Percentiles rank a stretch among this genome's conserved stretches.
phyloP scores from a whole-genome alignment of 2,888 invertebrate species.

The Phaedon cochleariae region DNA sequence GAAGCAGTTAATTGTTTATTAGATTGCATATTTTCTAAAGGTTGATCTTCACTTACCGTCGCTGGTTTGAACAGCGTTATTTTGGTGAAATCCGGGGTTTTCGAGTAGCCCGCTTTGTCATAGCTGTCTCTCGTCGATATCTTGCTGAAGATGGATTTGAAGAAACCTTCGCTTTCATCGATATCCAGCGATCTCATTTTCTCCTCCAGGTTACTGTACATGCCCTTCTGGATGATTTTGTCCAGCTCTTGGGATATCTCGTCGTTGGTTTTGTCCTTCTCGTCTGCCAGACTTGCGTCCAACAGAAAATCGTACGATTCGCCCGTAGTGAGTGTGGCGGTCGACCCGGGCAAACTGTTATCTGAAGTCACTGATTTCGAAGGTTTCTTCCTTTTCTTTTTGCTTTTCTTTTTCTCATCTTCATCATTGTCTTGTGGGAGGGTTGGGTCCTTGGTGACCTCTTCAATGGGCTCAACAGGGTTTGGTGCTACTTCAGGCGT shows the following conservation, averaged over 20 bases:
- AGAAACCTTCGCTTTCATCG: conserved; percentile 54
- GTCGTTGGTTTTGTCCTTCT: conserved; percentile 56
- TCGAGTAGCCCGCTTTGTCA: conserved; percentile 46
- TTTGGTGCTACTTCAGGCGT: conserved; percentile 15
- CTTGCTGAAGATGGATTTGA: conserved; percentile 51
- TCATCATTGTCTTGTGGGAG: conserved; percentile 16
- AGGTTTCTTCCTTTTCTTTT: conserved; percentile 43
- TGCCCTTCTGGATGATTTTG: conserved; percentile 59
- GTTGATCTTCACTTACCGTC: conserved; percentile 48
- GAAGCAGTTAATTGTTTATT: conserved; percentile 44
- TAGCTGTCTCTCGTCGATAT: conserved; percentile 41
- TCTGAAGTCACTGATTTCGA: conserved; percentile 25
- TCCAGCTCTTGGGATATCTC: conserved; percentile 60
- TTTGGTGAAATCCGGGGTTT: conserved; percentile 51
- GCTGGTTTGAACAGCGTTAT: conserved; percentile 42
- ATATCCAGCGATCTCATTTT: conserved; percentile 57
- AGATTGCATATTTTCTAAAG: conserved; percentile 41
- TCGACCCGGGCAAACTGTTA: conserved; percentile 43
- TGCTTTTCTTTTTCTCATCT: conserved; percentile 39
- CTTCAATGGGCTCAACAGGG: conserved; percentile 10
- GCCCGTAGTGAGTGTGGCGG: conserved; percentile 41
- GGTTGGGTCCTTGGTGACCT: neutral
- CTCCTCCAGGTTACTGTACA: conserved; percentile 58
- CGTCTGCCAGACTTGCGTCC: conserved; percentile 43
- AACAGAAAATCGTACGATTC: conserved; percentile 55